These are phyloP conservation scores for Cercocebus atys DNA, from an alignment of 2,113 vertebrate genomes.

Conservation along the genomic window DNA sequence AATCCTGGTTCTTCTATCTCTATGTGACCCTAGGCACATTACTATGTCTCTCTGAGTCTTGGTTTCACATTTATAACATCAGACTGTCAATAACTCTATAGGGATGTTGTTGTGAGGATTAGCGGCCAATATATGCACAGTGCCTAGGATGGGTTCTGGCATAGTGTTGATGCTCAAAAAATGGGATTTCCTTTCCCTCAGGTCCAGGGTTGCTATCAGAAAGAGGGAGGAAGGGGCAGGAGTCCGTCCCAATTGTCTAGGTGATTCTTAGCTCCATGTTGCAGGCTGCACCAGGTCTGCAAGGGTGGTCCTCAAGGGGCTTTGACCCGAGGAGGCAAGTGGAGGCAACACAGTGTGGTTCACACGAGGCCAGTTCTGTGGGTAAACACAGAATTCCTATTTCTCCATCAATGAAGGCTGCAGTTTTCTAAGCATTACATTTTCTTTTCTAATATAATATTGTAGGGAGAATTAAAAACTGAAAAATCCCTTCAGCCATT, in stretches of 20 bases:
- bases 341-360: not conserved
- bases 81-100: not conserved
- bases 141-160: not conserved
- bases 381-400: not conserved
- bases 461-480: not conserved
- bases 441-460: not conserved
- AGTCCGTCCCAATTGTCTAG: not conserved
- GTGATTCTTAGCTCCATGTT: not conserved
- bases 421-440: not conserved
- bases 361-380: not conserved
- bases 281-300: not conserved
- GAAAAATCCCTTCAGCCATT: not conserved
- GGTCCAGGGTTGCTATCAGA: not conserved
- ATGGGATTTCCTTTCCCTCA: not conserved
- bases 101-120: not conserved
- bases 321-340: not conserved
- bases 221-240: not conserved
- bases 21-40: not conserved
- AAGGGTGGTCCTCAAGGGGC: not conserved
- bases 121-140: not conserved
- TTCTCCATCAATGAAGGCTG: not conserved
- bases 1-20: not conserved
- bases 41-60: not conserved
- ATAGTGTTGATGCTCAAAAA: not conserved
- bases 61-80: not conserved